phyloP scores from a whole-genome alignment of 2,888 invertebrate species.

The Atethmia centrago region DNA sequence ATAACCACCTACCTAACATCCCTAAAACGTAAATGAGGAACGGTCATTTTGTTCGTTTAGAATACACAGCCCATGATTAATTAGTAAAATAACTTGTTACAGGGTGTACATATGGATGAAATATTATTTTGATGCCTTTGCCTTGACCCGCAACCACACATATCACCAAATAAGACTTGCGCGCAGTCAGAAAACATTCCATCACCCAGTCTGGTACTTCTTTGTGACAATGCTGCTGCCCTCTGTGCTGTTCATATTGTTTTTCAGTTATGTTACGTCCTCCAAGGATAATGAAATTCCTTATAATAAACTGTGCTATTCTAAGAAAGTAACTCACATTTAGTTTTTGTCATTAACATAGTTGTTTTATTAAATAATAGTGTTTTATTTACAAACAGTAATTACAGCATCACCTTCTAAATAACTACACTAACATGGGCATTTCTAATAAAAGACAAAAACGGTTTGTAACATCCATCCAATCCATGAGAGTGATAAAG shows the following conservation, averaged over 20 bases:
- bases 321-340: conserved; percentile 45
- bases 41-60: neutral
- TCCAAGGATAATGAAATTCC: conserved; percentile 56
- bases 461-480: neutral
- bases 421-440: conserved; percentile 32
- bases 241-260: conserved; percentile 36
- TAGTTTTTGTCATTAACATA: conserved; percentile 44
- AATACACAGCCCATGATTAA: neutral
- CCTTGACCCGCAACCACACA: conserved; percentile 4
- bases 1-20: too few relatives aligned
- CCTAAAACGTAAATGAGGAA: neutral
- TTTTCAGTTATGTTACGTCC: conserved; percentile 63
- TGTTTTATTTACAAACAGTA: conserved; percentile 56
- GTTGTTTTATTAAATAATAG: conserved; percentile 29
- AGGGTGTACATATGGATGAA: conserved; percentile 65
- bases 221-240: conserved; percentile 63
- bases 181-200: conserved; percentile 23
- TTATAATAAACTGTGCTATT: conserved; percentile 51
- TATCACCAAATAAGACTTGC: conserved; percentile 15
- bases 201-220: conserved; percentile 55
- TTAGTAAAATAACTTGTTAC: conserved; percentile 38
- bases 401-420: conserved; percentile 18
- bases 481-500: neutral
- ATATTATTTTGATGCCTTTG: conserved; percentile 31
- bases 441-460: neutral